Percentiles rank a stretch among this genome's conserved stretches.
Conservation (phyloP, 2,797 vertebrate species). For the Channallabes apus region DNA sequence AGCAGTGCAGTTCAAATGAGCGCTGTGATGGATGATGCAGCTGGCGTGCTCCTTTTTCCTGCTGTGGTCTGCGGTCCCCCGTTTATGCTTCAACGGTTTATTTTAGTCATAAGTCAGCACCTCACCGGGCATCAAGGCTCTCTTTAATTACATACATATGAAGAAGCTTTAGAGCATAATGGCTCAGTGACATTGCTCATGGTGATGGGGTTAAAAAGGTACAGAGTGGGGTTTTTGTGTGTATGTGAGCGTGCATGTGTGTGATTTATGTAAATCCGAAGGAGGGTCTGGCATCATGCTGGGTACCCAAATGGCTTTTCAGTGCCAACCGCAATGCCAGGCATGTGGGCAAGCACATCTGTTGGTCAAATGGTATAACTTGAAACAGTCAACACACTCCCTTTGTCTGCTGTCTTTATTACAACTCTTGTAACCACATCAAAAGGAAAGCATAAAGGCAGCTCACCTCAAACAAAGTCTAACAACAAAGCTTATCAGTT, state of each 20-base stretch:
- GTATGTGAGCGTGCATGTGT: slow-evolving; percentile 35
- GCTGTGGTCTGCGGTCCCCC: slow-evolving; percentile 42
- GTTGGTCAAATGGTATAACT: slow-evolving; percentile 10
- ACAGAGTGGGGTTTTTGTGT: slow-evolving; percentile 49
- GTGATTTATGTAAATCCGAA: slow-evolving; percentile 22
- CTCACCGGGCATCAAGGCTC: slow-evolving; percentile 69
- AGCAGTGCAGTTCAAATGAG: slow-evolving; percentile 31
- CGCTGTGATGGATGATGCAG: slow-evolving; percentile 40
- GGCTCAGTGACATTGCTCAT: not conserved
- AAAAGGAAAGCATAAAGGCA: slow-evolving; percentile 20
- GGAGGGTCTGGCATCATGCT: slow-evolving; percentile 18
- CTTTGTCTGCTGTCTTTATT: slow-evolving; percentile 35
- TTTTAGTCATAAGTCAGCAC: slow-evolving; percentile 81
- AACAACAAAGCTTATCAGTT: slow-evolving; percentile 5
- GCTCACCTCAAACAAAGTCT: not conserved
- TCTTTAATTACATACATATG: slow-evolving; percentile 81
- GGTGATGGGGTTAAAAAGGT: slow-evolving; percentile 40
- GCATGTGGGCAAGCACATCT: slow-evolving; percentile 24
- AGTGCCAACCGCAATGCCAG: not conserved
- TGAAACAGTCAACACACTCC: slow-evolving; percentile 58
- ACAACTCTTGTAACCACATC: slow-evolving; percentile 20
- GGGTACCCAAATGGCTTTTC: slow-evolving; percentile 2
- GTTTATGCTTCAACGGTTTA: slow-evolving; percentile 67
- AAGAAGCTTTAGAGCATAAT: slow-evolving; percentile 38
- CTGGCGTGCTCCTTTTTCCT: slow-evolving; percentile 31